Base-by-base conservation (phyloP, 2,888 invertebrate species). In the Pristionchus japonicus region DNA sequence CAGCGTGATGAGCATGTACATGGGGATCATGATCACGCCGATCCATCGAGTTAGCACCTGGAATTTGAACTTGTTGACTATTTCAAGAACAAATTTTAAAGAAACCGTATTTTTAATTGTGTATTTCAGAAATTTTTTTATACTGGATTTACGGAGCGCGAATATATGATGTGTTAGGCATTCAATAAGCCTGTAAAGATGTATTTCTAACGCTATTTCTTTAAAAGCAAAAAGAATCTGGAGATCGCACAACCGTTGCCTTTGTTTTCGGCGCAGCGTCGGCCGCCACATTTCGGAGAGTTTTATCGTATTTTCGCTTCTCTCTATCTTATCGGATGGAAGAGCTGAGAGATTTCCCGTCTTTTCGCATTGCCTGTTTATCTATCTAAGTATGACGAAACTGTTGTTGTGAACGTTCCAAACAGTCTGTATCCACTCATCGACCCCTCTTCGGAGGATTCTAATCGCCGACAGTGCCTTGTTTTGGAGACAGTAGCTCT, bases 31-130 rank as follows among this genome's bases (percentile, higher is more conserved):
- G 40, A 86, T 34, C 23, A 86, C 34, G 31, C 47, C 34, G 20
- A 86, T 86, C 74, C 86, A 70, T 27, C 74, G 47, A 3, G 86
- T 86, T 0, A 86, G 74, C 34, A 74, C 67, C 86, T 86, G 47
- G 49, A 86, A 74, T 34, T 1, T 11, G n/a, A 23, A 61, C n/a
- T 27, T 85, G 7, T 85, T 17, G 11, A 23, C 9, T 61, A 27
- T 27, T 61, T 52, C 9, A 47, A 47, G 13, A 47, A 47, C 6
- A 47, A 11, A 47, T 47, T 47, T 47, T 47, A n/a, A n/a, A n/a
- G n/a, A n/a, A n/a, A n/a, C n/a, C 11, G 20, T 52, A 52, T 52
- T 52, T 47, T 52, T 52, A 17, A n/a, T n/a, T n/a, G n/a, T 43
- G n/a, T 9, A 4, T 23, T 57, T 57, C n/a, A n/a, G n/a, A n/a